Evolutionary conservation across 1,140 invertebrate genomes (phyloP).

Genomic region (Aporrectodea caliginosa): DNA sequence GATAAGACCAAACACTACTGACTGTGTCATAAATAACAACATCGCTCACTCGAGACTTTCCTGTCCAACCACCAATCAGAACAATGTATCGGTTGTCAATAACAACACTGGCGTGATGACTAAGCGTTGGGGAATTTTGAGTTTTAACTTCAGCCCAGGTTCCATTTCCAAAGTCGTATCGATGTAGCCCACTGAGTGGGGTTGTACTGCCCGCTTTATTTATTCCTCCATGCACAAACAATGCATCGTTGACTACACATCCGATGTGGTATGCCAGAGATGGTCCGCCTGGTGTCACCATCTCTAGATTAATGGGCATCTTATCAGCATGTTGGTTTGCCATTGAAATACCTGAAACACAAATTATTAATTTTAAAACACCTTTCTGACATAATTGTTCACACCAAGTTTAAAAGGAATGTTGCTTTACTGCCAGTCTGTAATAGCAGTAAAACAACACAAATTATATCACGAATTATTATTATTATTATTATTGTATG

Average conservation of each 20-base stretch:
- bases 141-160: conserved; percentile 15
- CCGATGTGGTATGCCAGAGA: conserved; percentile 41
- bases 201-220: conserved; percentile 35
- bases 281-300: conserved; percentile 43
- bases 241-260: conserved; percentile 36
- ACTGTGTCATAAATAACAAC: conserved; percentile 45
- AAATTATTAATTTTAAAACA: too few relatives aligned
- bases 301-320: conserved; percentile 30
- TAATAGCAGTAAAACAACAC: too few relatives aligned
- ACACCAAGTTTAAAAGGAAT: too few relatives aligned
- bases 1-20: conserved; percentile 40
- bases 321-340: not conserved
- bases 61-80: conserved; percentile 54
- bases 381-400: too few relatives aligned
- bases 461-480: too few relatives aligned
- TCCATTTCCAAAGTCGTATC: conserved; percentile 35
- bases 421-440: too few relatives aligned
- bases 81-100: conserved; percentile 45
- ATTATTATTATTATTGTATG: too few relatives aligned
- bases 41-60: conserved; percentile 40
- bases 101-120: conserved; percentile 48
- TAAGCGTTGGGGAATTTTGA: conserved; percentile 39
- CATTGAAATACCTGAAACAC: not conserved
- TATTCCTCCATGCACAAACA: conserved; percentile 51
- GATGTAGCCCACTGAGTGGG: conserved; percentile 44